Percentiles rank a stretch among this genome's conserved stretches.
Evolutionary conservation across 2,113 vertebrate genomes (phyloP).

Genomic region (Ctenomys sociabilis): DNA sequence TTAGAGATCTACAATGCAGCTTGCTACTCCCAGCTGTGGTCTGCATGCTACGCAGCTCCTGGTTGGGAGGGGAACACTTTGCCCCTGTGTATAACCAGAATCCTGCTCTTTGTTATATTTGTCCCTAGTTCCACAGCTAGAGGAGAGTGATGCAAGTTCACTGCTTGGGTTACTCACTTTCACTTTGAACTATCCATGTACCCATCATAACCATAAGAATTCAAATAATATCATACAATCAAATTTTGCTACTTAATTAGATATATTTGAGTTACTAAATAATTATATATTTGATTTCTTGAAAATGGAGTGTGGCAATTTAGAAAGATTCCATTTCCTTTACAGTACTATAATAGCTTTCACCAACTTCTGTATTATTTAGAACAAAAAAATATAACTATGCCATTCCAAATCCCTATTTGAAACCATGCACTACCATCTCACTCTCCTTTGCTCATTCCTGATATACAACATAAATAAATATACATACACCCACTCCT

Average conservation of each 20-base stretch:
- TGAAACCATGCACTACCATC: constrained; percentile 63
- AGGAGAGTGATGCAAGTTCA: not conserved
- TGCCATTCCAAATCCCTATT: not conserved
- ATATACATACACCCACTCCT: constrained; percentile 67
- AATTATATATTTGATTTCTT: not conserved
- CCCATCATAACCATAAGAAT: not conserved
- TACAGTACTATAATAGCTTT: not conserved
- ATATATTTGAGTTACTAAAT: not conserved
- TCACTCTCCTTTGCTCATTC: constrained; percentile 73
- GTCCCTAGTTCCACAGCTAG: not conserved
- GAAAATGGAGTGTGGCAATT: not conserved
- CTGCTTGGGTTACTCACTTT: not conserved
- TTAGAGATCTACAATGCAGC: not conserved
- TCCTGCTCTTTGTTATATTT: not conserved
- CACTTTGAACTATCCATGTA: not conserved
- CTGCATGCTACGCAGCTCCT: not conserved
- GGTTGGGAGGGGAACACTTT: not conserved
- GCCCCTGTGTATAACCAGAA: not conserved
- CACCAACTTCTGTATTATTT: not conserved
- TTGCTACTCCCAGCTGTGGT: not conserved
- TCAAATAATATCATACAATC: not conserved
- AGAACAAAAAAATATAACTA: not conserved
- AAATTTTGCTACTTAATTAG: not conserved
- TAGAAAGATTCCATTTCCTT: not conserved
- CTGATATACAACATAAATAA: constrained; percentile 75